Evolutionary conservation across 2,888 invertebrate species (phyloP), one percentile per base, ranked within the genome.

Genomic region (Heteromyza rotundicornis): DNA sequence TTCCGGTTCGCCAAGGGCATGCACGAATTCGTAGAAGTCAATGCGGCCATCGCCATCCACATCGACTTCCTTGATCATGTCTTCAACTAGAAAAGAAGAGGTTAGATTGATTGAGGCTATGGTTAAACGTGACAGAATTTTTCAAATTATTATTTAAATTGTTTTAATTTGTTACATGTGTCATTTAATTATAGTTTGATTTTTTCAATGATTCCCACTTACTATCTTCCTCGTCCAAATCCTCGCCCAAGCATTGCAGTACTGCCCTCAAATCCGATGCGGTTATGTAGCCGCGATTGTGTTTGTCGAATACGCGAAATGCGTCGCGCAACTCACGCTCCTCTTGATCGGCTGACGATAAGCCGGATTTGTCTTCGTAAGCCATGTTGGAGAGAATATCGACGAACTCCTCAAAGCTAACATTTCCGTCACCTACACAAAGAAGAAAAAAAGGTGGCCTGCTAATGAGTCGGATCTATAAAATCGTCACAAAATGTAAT

Each of bases 1-100:
- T 78, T 92, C 92, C 0, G 94, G 93, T 80, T 94, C 93, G 1
- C 94, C 94, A 5, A 94, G 85, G 0, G 94, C 94, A 74, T 92
- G 89, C 1, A 92, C 94, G 64, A 84, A 84, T 91, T 95, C 96
- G 78, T 95, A 91, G 84, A 95, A 96, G 83, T 96, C 95, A 75
- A 96, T 96, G 68, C 94, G 88, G 1, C 96, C 96, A 80, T 96
- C 96, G 1, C 96, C 95, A 80, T 96, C 95, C 1, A 95, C 93
- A 78, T 96, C 96, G 7, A 96, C 96, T 85, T 96, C 96, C 78
- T 95, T 94, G 77, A 96, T 96, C 95, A 96, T 96, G 80, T 96
- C 95, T 82, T 96, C 95, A 83, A 96, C 95, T 95, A 84, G 57
- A n/a, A n/a, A n/a, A n/a, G n/a, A n/a, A n/a, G n/a, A n/a, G n/a